Evolutionary conservation across 2,888 invertebrate species (phyloP).

Genomic region (Metallyticus violacea): DNA sequence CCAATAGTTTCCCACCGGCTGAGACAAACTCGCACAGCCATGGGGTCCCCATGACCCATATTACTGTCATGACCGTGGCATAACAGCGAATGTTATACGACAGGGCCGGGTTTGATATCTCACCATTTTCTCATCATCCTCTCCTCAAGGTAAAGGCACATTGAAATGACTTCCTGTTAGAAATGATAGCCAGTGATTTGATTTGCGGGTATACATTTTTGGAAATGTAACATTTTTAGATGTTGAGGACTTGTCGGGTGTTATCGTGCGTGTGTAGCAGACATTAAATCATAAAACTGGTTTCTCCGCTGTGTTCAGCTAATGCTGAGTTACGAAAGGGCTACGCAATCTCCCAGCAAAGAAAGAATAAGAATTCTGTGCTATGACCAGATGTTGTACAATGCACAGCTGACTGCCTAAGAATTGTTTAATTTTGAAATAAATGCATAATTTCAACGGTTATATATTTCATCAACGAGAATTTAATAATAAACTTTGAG

Average conservation of each 20-base stretch:
- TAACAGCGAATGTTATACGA: too few relatives aligned
- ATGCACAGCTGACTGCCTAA: not conserved
- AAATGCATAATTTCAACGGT: too few relatives aligned
- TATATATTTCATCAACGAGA: too few relatives aligned
- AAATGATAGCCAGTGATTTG: too few relatives aligned
- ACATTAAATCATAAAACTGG: not conserved
- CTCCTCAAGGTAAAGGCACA: too few relatives aligned
- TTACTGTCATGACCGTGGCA: not conserved
- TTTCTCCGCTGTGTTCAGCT: not conserved
- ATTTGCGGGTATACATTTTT: too few relatives aligned
- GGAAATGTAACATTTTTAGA: not conserved
- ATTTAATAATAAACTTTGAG: too few relatives aligned
- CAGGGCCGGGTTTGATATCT: too few relatives aligned
- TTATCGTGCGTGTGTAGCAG: not conserved
- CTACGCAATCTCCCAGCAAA: not conserved
- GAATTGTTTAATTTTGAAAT: too few relatives aligned
- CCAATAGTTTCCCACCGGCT: not conserved
- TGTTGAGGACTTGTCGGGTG: not conserved
- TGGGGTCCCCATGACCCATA: not conserved
- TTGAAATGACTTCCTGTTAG: too few relatives aligned
- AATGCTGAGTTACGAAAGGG: not conserved
- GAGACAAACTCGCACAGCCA: not conserved
- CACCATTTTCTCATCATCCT: too few relatives aligned
- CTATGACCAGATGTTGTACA: not conserved
- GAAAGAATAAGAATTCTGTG: not conserved